These are phyloP conservation scores for Scolopax bukidnonensis DNA, from an alignment of 2,797 vertebrate species.

Conservation along the genomic window DNA sequence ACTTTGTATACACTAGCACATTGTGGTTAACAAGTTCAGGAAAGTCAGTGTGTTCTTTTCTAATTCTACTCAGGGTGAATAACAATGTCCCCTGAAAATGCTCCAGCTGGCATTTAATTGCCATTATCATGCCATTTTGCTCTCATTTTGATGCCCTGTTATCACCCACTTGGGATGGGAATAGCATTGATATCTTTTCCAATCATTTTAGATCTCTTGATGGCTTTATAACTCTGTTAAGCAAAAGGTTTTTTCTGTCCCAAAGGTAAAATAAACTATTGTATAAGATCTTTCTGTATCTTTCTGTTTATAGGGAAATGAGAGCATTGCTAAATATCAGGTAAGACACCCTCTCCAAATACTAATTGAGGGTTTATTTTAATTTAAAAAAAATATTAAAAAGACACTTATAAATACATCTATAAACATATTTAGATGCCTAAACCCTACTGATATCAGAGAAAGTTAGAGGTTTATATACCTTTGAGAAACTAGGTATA, in stretches of 20 bases:
- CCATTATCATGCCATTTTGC: not conserved
- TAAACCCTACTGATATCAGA: not conserved
- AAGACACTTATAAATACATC: not conserved
- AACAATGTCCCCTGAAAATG: not conserved
- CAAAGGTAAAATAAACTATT: not conserved
- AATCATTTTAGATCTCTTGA: not conserved
- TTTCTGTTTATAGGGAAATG: not conserved
- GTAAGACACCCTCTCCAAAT: not conserved
- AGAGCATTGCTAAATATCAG: not conserved
- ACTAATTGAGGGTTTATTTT: not conserved
- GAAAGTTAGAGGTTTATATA: not conserved
- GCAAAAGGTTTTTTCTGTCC: not conserved
- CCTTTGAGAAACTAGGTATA: not conserved
- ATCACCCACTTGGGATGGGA: not conserved
- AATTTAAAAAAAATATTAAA: not conserved
- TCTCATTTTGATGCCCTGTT: not conserved
- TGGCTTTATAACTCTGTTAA: not conserved
- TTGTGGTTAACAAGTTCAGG: not conserved
- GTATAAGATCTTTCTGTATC: not conserved
- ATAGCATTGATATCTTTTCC: not conserved
- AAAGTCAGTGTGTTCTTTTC: not conserved
- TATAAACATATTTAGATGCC: not conserved
- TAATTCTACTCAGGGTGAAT: not conserved
- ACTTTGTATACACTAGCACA: not conserved
- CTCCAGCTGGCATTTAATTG: not conserved